Evolutionary conservation across 2,797 vertebrate species (phyloP).

Genomic region (Ctenopoma kingsleyae): DNA sequence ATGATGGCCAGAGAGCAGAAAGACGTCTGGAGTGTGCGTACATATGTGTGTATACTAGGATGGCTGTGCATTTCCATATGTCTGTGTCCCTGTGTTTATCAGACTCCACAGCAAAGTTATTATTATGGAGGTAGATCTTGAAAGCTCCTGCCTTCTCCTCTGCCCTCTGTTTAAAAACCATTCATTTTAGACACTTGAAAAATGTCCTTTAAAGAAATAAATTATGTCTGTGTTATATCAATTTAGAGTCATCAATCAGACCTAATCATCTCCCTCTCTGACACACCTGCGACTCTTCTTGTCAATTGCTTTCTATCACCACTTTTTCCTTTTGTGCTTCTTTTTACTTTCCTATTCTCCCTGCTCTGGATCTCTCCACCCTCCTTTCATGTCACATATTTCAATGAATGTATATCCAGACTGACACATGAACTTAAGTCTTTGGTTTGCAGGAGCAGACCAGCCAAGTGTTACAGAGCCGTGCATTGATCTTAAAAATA

Average conservation of each 20-base stretch:
- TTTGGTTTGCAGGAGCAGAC: slow-evolving; percentile 38
- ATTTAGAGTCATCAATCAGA: slow-evolving; percentile 59
- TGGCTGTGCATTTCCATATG: slow-evolving; percentile 12
- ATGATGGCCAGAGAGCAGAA: slow-evolving; percentile 51
- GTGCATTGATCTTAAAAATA: slow-evolving; percentile 63
- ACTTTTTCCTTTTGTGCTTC: slow-evolving; percentile 30
- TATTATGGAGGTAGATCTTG: slow-evolving; percentile 37
- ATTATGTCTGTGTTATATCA: slow-evolving; percentile 53
- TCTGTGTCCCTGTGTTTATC: slow-evolving; percentile 49
- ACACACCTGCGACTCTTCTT: slow-evolving; percentile 52
- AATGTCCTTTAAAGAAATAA: slow-evolving; percentile 47
- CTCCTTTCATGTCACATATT: slow-evolving; percentile 30
- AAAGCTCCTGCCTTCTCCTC: slow-evolving; percentile 35
- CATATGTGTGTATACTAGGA: slow-evolving; percentile 13
- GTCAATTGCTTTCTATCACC: slow-evolving; percentile 49
- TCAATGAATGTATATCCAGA: slow-evolving; percentile 40
- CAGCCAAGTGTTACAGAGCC: slow-evolving; percentile 58
- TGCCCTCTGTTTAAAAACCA: slow-evolving; percentile 43
- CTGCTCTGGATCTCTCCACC: background rate
- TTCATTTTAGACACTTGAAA: slow-evolving; percentile 58
- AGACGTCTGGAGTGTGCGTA: slow-evolving; percentile 38
- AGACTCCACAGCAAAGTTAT: slow-evolving; percentile 43
- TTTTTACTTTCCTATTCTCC: slow-evolving; percentile 5
- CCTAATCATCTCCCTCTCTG: slow-evolving; percentile 48
- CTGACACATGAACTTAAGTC: slow-evolving; percentile 53